Evolutionary conservation across 2,113 vertebrate species (phyloP), one percentile per base, ranked within the genome.

Genomic region (Perca fluviatilis): DNA sequence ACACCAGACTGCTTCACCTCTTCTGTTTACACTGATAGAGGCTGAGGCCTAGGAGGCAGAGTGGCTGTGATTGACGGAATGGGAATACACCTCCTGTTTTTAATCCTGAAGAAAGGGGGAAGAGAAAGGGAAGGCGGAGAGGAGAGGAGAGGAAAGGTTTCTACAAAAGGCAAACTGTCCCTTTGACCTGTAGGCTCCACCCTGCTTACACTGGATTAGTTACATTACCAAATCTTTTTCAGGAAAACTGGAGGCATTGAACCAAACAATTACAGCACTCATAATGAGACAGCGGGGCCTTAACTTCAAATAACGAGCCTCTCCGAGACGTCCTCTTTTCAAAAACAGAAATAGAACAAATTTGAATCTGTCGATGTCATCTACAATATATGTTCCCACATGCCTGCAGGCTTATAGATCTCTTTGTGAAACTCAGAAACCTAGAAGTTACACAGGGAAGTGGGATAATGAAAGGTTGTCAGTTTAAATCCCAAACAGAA

Each of bases 21-120:
- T 88, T 87, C 89, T 94, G 93, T 93, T 94, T 93, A 91, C 87
- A 85, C 85, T 85, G 93, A 92, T 91, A 86, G 80, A 86, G 72
- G 73, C 83, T 82, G 78, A 88, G 74, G 91, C 92, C 86, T 87
- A 18, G 15, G 76, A 87, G 86, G 87, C 84, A 86, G 57, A 80
- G 71, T 23, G 51, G 16, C 33, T 64, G 61, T 90, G 92, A 92
- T 72, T 93, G 92, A 91, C 94, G 91, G 86, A 94, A 91, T 92
- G 85, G 69, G 89, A 90, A 82, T 91, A 91, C 81, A 91, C 84
- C 90, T 87, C 91, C 15, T 82, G 86, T 69, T 91, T 92, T 88
- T 85, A 88, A 86, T 86, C 87, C 74, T 11, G 78, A 82, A 70
- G 67, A 57, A 19, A 64, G 30, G 33, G 13, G 23, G 47, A 49